Evolutionary conservation across 1,140 invertebrate species (phyloP).

Genomic region (Drosophila nebulosa): DNA sequence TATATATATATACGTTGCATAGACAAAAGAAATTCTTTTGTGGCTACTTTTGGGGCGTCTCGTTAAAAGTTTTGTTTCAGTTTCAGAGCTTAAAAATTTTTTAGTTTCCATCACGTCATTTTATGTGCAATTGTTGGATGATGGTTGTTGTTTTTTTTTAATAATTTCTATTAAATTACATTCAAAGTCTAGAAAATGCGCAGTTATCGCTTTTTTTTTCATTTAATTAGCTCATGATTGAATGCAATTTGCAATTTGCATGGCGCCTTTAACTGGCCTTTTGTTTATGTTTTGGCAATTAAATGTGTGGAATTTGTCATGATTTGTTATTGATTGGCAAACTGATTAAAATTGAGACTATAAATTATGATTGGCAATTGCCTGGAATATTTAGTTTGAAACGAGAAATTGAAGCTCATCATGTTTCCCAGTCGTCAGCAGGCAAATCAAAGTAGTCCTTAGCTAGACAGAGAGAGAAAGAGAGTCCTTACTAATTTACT

Average conservation of each 20-base stretch:
- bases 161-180: constrained; percentile 54
- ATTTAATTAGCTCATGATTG: constrained; percentile 2
- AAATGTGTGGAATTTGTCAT: constrained; percentile 43
- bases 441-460: constrained; percentile 32
- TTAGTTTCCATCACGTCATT: constrained; percentile 75
- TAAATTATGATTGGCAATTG: constrained; percentile 51
- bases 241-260: background rate
- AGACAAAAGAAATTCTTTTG: constrained; percentile 34
- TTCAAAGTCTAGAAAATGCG: constrained; percentile 29
- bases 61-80: constrained; percentile 19
- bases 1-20: background rate
- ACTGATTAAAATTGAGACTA: constrained; percentile 46
- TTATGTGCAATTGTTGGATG: constrained; percentile 51
- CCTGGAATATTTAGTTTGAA: constrained; percentile 48
- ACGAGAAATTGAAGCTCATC: constrained; percentile 27
- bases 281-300: constrained; percentile 71
- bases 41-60: constrained; percentile 4
- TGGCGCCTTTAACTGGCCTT: background rate
- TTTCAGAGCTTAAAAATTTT: constrained; percentile 12
- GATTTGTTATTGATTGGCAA: constrained; percentile 9
- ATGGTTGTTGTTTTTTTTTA: too few relatives aligned
- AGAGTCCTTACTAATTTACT: too few relatives aligned
- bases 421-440: constrained; percentile 60
- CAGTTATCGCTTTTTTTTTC: constrained; percentile 18
- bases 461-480: too few relatives aligned